phyloP scores from a whole-genome alignment of 2,888 invertebrate genomes.

The Marronus borbonicus region DNA sequence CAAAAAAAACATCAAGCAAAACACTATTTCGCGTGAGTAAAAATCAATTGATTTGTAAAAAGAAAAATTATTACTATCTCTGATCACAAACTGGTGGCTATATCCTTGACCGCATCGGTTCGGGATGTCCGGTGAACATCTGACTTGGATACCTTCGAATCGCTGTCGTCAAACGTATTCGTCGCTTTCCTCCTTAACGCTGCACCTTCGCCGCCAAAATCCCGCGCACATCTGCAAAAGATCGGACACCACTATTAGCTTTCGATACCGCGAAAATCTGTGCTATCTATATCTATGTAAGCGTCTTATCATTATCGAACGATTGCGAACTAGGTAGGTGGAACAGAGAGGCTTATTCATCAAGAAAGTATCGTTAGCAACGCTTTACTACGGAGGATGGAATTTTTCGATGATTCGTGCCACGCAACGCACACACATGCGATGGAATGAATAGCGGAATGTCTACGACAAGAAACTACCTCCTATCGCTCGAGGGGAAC shows the following conservation, averaged over 20 bases:
- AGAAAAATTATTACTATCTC: slow-evolving; percentile 1
- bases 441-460: not conserved
- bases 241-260: slow-evolving; percentile 9
- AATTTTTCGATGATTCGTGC: slow-evolving; percentile 20
- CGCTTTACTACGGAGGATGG: not conserved
- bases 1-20: no score
- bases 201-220: slow-evolving; percentile 3
- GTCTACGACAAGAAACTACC: slow-evolving; percentile 3
- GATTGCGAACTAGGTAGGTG: no score
- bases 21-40: no score
- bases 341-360: slow-evolving; percentile 1
- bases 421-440: not conserved
- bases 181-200: not conserved
- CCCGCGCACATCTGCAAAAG: slow-evolving; percentile 9
- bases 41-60: not conserved
- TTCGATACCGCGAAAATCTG: slow-evolving; percentile 17
- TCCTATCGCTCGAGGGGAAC: not conserved
- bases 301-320: slow-evolving; percentile 6
- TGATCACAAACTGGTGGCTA: not conserved
- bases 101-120: not conserved
- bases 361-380: not conserved
- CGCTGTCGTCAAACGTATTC: not conserved
- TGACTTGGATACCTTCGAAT: not conserved
- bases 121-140: not conserved
- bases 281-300: slow-evolving; percentile 12